Evolutionary conservation across 2,888 invertebrate genomes (phyloP), one percentile per base, ranked within the genome.

Genomic region (Caenorhabditis uteleia): DNA sequence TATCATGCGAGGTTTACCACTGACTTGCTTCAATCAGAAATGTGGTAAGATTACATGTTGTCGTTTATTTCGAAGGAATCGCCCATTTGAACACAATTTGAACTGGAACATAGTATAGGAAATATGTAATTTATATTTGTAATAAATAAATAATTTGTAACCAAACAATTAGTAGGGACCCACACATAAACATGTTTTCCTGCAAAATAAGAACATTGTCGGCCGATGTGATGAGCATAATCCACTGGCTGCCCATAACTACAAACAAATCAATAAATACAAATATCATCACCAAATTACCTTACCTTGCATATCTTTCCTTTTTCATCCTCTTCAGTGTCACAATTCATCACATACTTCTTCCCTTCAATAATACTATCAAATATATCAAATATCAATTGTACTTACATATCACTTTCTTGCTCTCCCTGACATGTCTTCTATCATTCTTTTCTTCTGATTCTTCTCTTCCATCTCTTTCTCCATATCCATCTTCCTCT

Each of bases 121-220:
- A n/a, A n/a, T n/a, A n/a, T n/a, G n/a, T n/a, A n/a, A n/a, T n/a
- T n/a, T n/a, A n/a, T n/a, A n/a, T n/a, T n/a, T n/a, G n/a, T n/a
- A n/a, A n/a, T n/a, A n/a, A n/a, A n/a, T n/a, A n/a, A n/a, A n/a
- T n/a, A n/a, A n/a, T n/a, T n/a, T n/a, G n/a, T n/a, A n/a, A n/a
- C n/a, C n/a, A n/a, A n/a, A n/a, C n/a, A 48, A 48, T 56, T 45
- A 58, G 40, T 43, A 44, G 12, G 72, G 75, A 7, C 79, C 79
- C 18, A 67, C 60, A 58, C 79, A 79, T 21, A 79, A 70, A 53
- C 79, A 79, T 8, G 79, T 79, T 45, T 67, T 68, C 16, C 79
- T 71, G 43, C 79, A 79, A 65, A 79, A 79, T 4, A 79, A 55
- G 57, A 79, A 79, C 73, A 68, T 74, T 3, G 78, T 78, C 20